These are phyloP conservation scores for Mormyrus hasselquistii DNA, from an alignment of 2,797 vertebrate genomes.

Conservation along the genomic window DNA sequence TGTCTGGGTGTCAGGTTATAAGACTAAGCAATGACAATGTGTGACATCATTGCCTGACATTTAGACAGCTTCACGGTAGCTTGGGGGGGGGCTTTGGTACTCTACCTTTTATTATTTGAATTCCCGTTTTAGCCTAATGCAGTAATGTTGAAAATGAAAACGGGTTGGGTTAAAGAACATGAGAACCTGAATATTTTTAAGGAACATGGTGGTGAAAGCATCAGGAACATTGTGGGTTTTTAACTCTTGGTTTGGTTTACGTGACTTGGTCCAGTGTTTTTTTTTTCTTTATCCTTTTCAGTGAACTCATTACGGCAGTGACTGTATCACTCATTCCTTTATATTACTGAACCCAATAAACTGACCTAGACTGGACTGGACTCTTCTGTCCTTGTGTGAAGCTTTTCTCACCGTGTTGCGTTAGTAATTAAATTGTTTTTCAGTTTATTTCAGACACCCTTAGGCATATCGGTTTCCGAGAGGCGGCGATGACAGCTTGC, in stretches of 20 bases:
- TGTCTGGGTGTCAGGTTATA: not conserved
- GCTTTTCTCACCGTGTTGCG: not conserved
- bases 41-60: not conserved
- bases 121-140: conserved; percentile 1
- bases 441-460: not conserved
- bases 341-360: conserved; percentile 13
- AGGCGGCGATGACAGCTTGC: not conserved
- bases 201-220: not conserved
- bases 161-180: not conserved
- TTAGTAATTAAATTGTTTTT: not conserved
- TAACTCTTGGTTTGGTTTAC: not conserved
- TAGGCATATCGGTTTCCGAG: not conserved
- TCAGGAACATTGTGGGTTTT: not conserved
- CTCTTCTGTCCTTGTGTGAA: not conserved
- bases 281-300: not conserved
- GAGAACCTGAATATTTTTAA: not conserved
- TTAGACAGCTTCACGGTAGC: not conserved
- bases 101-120: not conserved
- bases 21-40: not conserved
- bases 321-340: not conserved
- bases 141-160: not conserved
- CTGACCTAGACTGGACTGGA: not conserved
- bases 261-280: not conserved
- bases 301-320: not conserved
- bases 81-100: not conserved